phyloP scores from a whole-genome alignment of 2,113 vertebrate genomes.

The Elaphurus davidianus region DNA sequence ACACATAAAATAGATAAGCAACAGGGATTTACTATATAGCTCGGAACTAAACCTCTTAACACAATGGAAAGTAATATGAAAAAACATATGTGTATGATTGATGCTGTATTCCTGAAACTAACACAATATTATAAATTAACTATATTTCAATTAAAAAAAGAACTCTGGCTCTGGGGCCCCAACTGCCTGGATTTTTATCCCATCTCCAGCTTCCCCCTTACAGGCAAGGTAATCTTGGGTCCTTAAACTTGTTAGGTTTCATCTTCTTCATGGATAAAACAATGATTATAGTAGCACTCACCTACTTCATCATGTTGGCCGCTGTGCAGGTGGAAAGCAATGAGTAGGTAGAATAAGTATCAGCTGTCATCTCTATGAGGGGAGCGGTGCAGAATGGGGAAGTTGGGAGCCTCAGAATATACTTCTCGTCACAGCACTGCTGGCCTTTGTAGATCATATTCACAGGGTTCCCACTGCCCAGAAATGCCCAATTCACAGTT shows the following conservation, averaged over 20 bases:
- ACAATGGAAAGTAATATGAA: not conserved
- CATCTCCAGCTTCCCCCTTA: not conserved
- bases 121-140: not conserved
- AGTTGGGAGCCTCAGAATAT: not conserved
- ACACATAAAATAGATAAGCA: not conserved
- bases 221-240: not conserved
- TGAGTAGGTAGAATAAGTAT: too few species aligned
- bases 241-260: not conserved
- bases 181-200: not conserved
- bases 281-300: not conserved
- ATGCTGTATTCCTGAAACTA: not conserved
- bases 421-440: not conserved
- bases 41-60: not conserved
- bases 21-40: not conserved
- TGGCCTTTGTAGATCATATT: rapidly evolving
- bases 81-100: not conserved
- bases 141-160: not conserved
- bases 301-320: not conserved
- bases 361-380: not conserved
- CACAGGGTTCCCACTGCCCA: not conserved
- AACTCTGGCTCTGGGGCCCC: not conserved
- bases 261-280: not conserved
- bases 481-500: not conserved
- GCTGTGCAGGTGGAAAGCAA: not conserved
- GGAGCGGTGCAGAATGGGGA: too few species aligned